A percentile compares a stretch with the other conserved stretches of the same genome.
phyloP scores from a whole-genome alignment of 2,797 vertebrate genomes.

The Zenarchopterus dispar region DNA sequence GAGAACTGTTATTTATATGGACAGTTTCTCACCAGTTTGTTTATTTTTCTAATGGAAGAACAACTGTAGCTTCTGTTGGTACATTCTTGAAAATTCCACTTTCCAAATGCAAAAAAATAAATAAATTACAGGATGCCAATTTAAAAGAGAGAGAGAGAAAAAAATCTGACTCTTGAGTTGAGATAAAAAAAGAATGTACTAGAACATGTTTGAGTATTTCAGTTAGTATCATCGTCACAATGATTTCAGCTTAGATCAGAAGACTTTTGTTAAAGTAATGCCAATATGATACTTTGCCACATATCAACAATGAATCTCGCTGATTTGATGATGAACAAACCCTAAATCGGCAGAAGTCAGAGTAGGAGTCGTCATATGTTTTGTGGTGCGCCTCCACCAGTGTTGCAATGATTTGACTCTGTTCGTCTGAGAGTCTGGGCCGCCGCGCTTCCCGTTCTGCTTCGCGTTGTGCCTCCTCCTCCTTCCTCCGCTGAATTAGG shows the following conservation, averaged over 20 bases:
- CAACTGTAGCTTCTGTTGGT: not conserved
- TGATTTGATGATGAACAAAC: constrained; percentile 69
- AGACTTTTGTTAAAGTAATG: not conserved
- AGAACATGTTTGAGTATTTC: too few species aligned
- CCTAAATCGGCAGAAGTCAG: constrained; percentile 93
- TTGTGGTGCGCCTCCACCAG: constrained; percentile 95
- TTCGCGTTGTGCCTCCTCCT: constrained; percentile 91
- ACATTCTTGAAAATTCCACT: too few species aligned
- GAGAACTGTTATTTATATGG: too few species aligned
- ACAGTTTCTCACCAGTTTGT: too few species aligned
- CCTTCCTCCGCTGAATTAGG: constrained; percentile 93
- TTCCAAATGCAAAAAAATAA: not conserved
- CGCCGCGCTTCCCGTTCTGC: constrained; percentile 88
- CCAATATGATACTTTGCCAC: not conserved
- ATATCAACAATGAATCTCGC: not conserved
- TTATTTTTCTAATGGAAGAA: too few species aligned
- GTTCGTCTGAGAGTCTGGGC: constrained; percentile 90
- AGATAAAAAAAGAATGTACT: too few species aligned
- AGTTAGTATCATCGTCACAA: not conserved
- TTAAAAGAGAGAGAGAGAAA: too few species aligned
- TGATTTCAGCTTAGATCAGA: not conserved
- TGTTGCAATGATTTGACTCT: constrained; percentile 86
- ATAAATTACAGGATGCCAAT: too few species aligned
- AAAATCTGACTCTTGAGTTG: too few species aligned
- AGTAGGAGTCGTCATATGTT: constrained; percentile 93